A percentile compares a stretch with the other conserved stretches of the same genome.
These are phyloP conservation scores for Odontothrips loti DNA, from an alignment of 2,888 invertebrate species.

Conservation along the genomic window DNA sequence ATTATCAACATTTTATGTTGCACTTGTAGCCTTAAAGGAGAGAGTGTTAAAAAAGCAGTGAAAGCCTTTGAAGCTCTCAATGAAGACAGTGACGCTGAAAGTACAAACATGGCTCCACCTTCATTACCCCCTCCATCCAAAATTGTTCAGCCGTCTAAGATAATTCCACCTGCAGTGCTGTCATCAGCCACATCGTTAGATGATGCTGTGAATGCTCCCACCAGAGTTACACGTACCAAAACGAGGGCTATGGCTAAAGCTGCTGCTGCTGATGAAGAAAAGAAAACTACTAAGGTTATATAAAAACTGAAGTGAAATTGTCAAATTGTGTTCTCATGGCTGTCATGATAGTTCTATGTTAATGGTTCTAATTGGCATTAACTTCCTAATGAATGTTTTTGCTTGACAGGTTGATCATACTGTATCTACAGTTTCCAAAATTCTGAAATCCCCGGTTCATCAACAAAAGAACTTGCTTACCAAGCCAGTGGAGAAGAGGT, in stretches of 20 bases:
- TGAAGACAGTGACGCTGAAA: not conserved
- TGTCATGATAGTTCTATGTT: no score
- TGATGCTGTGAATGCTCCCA: not conserved
- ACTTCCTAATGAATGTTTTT: not conserved
- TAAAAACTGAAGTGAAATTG: not conserved
- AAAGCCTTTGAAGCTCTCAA: not conserved
- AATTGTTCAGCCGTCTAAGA: not conserved
- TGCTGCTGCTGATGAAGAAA: not conserved
- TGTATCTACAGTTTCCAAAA: not conserved
- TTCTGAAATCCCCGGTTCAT: not conserved
- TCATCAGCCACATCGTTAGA: not conserved
- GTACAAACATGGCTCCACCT: not conserved
- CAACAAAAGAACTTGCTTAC: not conserved
- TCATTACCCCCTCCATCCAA: not conserved
- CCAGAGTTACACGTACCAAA: not conserved
- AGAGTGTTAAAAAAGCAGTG: not conserved
- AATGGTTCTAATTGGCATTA: not conserved
- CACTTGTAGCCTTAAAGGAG: not conserved
- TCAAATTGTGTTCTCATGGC: not conserved
- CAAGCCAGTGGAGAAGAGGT: no score
- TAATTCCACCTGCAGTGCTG: not conserved
- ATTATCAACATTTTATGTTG: not conserved
- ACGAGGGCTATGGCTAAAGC: conserved; percentile 12
- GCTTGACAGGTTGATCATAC: not conserved
- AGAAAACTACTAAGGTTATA: not conserved